A percentile compares a stretch with the other conserved stretches of the same genome.
Evolutionary conservation across 2,888 invertebrate species (phyloP).

Genomic region (Ormyrus nitidulus): DNA sequence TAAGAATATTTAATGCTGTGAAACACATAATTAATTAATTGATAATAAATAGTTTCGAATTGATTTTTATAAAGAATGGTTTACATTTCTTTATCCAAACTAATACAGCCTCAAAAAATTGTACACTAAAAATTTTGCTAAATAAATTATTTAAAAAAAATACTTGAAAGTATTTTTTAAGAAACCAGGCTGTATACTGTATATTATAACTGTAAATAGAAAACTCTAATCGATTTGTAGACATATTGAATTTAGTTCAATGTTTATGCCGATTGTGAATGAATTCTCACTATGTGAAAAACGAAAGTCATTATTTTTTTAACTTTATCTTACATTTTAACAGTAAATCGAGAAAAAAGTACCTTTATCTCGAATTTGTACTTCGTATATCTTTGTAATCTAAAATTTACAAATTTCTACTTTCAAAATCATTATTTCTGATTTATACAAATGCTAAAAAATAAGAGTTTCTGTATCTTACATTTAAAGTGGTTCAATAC

Average conservation of each 20-base stretch:
- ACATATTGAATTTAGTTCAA: conserved; percentile 50
- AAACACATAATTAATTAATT: conserved; percentile 53
- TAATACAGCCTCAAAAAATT: conserved; percentile 22
- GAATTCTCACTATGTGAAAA: conserved; percentile 41
- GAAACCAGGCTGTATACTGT: conserved; percentile 39
- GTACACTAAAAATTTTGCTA: conserved; percentile 48
- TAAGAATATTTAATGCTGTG: conserved; percentile 52
- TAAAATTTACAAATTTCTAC: background rate
- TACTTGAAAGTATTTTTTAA: conserved; percentile 30
- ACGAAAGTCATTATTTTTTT: conserved; percentile 54
- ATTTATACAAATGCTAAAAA: conserved; percentile 15
- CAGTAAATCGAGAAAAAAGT: conserved; percentile 36
- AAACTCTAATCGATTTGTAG: conserved; percentile 46
- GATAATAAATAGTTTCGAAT: conserved; percentile 36
- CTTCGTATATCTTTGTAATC: background rate
- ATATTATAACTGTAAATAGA: conserved; percentile 48
- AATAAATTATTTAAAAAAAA: conserved; percentile 8
- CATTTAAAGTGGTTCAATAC: conserved; percentile 11
- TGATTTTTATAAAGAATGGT: conserved; percentile 42
- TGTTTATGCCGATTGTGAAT: conserved; percentile 48
- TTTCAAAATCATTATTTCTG: background rate
- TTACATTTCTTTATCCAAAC: conserved; percentile 34
- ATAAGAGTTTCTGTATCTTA: conserved; percentile 11
- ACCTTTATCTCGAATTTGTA: conserved; percentile 44
- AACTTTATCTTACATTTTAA: conserved; percentile 49